Percentiles rank a stretch among this genome's conserved stretches.
Conservation (phyloP, 2,797 vertebrate genomes). For the Pempheris klunzingeri region DNA sequence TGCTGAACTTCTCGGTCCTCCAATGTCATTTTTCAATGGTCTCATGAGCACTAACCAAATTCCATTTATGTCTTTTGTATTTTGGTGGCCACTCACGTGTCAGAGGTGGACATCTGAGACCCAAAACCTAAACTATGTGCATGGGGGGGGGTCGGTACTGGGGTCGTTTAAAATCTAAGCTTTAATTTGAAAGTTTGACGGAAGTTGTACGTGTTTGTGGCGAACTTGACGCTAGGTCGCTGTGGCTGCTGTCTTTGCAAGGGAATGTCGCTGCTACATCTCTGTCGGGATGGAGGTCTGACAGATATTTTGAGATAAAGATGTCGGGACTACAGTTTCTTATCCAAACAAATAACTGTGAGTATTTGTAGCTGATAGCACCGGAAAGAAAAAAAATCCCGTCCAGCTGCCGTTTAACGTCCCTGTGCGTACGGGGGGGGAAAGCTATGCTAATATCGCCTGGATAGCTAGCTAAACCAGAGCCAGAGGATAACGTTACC, state of each 20-base stretch:
- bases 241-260: conserved; percentile 46
- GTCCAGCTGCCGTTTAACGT: background rate
- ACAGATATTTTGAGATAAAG: conserved; percentile 57
- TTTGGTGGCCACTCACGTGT: background rate
- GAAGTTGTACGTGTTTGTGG: conserved; percentile 6
- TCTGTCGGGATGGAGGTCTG: conserved; percentile 60
- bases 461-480: conserved; percentile 42
- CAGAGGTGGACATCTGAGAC: background rate
- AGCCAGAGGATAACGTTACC: conserved; percentile 64
- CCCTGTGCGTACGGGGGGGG: conserved; percentile 11
- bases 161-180: no score
- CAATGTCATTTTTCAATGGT: background rate
- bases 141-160: no score
- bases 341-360: conserved; percentile 45
- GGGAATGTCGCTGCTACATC: conserved; percentile 71
- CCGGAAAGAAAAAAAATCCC: background rate
- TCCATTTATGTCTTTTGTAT: background rate
- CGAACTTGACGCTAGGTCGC: background rate
- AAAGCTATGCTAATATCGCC: conserved; percentile 69
- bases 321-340: conserved; percentile 44
- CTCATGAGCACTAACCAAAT: background rate
- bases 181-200: conserved; percentile 65
- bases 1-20: background rate
- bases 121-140: background rate
- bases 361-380: conserved; percentile 46